A percentile compares a stretch with the other conserved stretches of the same genome.
Conservation (phyloP, 2,797 vertebrate genomes). For the Delichon dasypus region DNA sequence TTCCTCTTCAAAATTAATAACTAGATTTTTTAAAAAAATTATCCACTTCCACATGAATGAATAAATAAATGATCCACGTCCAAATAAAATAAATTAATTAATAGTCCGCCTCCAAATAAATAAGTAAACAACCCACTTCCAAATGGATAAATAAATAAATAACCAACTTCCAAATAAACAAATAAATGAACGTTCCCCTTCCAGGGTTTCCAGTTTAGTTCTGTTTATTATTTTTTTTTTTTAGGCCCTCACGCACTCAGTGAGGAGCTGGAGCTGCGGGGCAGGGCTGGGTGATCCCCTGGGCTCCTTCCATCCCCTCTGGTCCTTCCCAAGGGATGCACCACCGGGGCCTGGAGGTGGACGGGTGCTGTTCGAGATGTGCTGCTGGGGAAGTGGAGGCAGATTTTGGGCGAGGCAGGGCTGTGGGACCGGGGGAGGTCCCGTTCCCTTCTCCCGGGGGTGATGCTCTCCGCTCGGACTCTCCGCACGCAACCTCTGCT, state of each 20-base stretch:
- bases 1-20: too few relatives aligned
- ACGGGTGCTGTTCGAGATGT: neutral
- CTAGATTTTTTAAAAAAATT: too few relatives aligned
- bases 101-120: too few relatives aligned
- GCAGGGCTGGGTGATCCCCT: neutral
- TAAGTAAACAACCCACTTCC: too few relatives aligned
- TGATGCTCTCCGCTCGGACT: neutral
- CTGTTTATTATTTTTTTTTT: neutral
- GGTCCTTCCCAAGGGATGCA: neutral
- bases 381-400: neutral
- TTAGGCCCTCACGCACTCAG: neutral
- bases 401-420: neutral
- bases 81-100: too few relatives aligned
- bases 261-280: neutral
- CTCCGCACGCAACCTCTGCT: neutral
- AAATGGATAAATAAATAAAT: neutral
- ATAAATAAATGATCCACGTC: too few relatives aligned
- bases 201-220: neutral
- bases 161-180: neutral
- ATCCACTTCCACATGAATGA: neutral
- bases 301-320: neutral
- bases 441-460: neutral
- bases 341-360: neutral
- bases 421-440: rapidly evolving
- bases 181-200: neutral